phyloP scores from a whole-genome alignment of 2,797 vertebrate genomes.

The Labeo calbasu region DNA sequence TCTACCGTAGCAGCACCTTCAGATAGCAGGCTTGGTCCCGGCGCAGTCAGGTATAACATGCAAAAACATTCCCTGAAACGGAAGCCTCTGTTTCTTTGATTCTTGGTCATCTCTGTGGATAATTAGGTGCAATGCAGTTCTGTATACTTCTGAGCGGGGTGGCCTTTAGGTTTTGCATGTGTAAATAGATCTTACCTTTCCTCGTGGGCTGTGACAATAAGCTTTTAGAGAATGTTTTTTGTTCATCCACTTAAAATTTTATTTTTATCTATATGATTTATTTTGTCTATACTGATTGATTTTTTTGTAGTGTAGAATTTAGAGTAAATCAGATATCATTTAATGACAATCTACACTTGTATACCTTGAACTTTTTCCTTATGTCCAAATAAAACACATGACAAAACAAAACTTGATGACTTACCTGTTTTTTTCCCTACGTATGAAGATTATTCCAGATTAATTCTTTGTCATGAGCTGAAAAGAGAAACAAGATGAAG shows the following conservation, averaged over 20 bases:
- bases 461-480: not conserved
- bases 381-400: conserved; percentile 52
- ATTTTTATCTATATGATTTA: conserved; percentile 71
- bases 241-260: conserved; percentile 69
- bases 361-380: conserved; percentile 61
- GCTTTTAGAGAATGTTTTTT: conserved; percentile 68
- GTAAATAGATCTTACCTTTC: conserved; percentile 63
- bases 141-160: conserved; percentile 46
- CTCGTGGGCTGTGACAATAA: conserved; percentile 66
- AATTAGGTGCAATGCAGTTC: conserved; percentile 26
- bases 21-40: not conserved
- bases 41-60: conserved; percentile 35
- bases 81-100: conserved; percentile 37
- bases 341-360: conserved; percentile 66
- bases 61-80: conserved; percentile 70
- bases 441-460: not conserved
- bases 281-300: conserved; percentile 67
- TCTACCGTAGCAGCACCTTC: conserved; percentile 13
- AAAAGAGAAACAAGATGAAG: not conserved
- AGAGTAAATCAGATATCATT: conserved; percentile 57
- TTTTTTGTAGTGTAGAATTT: conserved; percentile 65
- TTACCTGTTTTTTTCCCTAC: not conserved
- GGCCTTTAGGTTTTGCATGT: conserved; percentile 61
- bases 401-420: conserved; percentile 12
- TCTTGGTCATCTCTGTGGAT: conserved; percentile 24